These are phyloP conservation scores for Caenorhabditis angaria DNA, from an alignment of 2,888 invertebrate species.

Conservation along the genomic window DNA sequence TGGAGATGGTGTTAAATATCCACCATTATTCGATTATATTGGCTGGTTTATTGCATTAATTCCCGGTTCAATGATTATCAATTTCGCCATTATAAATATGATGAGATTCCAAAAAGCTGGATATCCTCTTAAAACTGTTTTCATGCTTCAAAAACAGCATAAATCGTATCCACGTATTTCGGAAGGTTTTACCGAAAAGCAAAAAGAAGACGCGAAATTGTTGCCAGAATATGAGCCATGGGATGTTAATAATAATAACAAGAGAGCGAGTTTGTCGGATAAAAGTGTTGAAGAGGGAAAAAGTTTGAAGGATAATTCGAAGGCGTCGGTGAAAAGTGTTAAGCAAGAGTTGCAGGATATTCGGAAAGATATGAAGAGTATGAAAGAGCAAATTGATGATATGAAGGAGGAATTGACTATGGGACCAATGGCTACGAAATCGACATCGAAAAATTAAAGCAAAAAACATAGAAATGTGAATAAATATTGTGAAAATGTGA, in stretches of 20 bases:
- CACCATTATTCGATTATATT: conserved; percentile 21
- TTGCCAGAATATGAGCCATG: conserved; percentile 19
- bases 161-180: conserved; percentile 18
- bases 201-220: background rate
- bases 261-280: background rate
- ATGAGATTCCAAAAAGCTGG: conserved; percentile 2
- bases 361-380: background rate
- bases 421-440: too few relatives aligned
- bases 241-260: conserved; percentile 3
- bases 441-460: too few relatives aligned
- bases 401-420: background rate
- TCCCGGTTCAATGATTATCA: conserved; percentile 11
- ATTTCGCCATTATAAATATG: conserved; percentile 9
- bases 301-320: background rate
- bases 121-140: conserved; percentile 9
- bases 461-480: too few relatives aligned
- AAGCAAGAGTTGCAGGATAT: background rate
- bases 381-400: background rate
- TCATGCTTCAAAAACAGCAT: conserved; percentile 27
- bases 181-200: background rate
- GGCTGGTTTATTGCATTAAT: conserved; percentile 17
- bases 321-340: background rate
- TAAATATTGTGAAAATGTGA: too few relatives aligned
- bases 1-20: conserved; percentile 10
- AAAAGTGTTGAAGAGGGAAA: background rate